Conservation (phyloP, 2,113 vertebrate genomes). For the Eulacestoma nigropectus region DNA sequence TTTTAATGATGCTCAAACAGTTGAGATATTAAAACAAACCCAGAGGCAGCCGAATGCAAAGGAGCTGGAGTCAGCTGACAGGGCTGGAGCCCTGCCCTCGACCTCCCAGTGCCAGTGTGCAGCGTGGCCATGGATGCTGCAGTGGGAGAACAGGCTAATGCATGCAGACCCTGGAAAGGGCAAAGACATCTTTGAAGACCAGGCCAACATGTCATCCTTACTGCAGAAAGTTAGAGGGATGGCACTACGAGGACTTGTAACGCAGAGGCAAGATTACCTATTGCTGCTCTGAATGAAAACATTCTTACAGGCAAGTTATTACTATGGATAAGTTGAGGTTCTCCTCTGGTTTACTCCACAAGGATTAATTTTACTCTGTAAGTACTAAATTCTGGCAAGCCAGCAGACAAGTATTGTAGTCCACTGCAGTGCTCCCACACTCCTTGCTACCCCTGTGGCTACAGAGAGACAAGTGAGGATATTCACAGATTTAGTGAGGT, state of each 20-base stretch:
- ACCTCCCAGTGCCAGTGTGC: fast-evolving
- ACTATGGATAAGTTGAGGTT: neutral
- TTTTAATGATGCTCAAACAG: neutral
- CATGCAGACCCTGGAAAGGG: neutral
- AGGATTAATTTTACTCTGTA: neutral
- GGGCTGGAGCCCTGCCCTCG: neutral
- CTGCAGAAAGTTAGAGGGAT: neutral
- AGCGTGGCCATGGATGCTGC: fast-evolving
- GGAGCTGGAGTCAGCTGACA: neutral
- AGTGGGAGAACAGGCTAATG: neutral
- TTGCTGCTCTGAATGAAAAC: neutral
- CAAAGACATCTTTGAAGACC: neutral
- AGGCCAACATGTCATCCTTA: neutral
- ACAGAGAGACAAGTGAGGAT: neutral
- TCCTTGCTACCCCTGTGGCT: neutral
- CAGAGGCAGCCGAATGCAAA: neutral
- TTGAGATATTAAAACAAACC: constrained; percentile 16
- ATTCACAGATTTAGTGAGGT: neutral
- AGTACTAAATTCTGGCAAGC: neutral
- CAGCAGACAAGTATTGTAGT: neutral
- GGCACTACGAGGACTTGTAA: neutral
- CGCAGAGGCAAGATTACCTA: neutral
- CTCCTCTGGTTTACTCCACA: neutral
- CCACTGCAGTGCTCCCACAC: neutral
- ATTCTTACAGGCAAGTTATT: neutral